Evolutionary conservation across 2,113 vertebrate genomes (phyloP).

Genomic region (Lipophrys pholis): DNA sequence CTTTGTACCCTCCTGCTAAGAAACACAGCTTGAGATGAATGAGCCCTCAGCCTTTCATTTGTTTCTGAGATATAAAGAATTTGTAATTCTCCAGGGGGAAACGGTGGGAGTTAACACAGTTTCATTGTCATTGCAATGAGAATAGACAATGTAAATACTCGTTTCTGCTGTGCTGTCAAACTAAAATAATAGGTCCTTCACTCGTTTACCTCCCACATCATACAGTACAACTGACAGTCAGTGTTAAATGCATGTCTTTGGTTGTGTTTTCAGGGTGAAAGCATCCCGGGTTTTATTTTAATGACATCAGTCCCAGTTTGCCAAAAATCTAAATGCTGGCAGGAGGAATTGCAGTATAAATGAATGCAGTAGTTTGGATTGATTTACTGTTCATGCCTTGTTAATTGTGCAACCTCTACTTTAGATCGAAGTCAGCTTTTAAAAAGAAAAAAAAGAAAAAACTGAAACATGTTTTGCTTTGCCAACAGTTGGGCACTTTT

Average conservation of each 20-base stretch:
- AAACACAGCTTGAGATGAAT: neutral
- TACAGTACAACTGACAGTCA: neutral
- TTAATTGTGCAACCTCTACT: neutral
- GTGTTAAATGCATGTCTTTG: neutral
- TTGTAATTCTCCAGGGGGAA: neutral
- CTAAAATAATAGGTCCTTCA: neutral
- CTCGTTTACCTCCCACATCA: neutral
- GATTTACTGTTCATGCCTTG: slow-evolving; percentile 11
- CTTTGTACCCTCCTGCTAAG: neutral
- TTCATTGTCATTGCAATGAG: neutral
- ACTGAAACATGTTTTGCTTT: neutral
- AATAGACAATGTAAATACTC: neutral
- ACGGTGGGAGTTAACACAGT: neutral
- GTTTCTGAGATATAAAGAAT: neutral
- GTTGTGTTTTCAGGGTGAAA: neutral
- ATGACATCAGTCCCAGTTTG: neutral
- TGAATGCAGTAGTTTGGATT: neutral
- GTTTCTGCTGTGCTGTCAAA: neutral
- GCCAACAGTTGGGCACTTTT: neutral
- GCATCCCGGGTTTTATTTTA: neutral
- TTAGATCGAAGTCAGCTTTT: neutral
- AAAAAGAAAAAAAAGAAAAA: neutral
- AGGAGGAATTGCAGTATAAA: neutral
- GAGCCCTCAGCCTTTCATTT: neutral
- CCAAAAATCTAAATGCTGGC: neutral